phyloP scores from a whole-genome alignment of 2,888 invertebrate genomes.

The Apodemia duryi region DNA sequence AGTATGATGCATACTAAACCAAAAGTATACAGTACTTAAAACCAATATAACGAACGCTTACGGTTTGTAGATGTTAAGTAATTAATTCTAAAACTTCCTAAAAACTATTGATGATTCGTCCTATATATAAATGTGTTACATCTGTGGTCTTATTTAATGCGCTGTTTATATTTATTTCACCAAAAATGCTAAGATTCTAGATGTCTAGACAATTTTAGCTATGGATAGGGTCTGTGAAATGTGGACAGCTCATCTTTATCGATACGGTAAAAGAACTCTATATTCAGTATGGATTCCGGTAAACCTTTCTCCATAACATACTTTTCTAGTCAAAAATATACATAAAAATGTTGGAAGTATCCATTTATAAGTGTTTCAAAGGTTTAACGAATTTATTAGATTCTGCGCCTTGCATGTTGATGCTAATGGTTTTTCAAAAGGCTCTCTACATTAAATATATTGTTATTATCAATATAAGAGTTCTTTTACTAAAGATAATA shows the following conservation, averaged over 20 bases:
- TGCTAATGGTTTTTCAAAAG: conserved; percentile 6
- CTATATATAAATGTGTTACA: conserved; percentile 36
- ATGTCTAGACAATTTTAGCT: conserved; percentile 22
- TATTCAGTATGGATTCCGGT: conserved; percentile 14
- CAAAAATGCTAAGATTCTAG: conserved; percentile 21
- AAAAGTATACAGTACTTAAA: conserved; percentile 73
- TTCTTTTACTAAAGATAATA: conserved; percentile 22
- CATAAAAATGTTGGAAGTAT: conserved; percentile 12
- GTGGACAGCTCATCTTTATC: conserved; percentile 22
- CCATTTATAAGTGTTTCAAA: conserved; percentile 8
- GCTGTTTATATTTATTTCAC: conserved; percentile 31
- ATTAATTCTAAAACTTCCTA: conserved; percentile 50
- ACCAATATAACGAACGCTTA: conserved; percentile 59
- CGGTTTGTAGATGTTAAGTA: conserved; percentile 42
- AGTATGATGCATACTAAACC: conserved; percentile 55
- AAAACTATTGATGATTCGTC: conserved; percentile 56
- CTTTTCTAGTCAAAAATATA: conserved; percentile 14
- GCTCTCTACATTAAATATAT: conserved; percentile 16
- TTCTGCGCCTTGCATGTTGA: conserved; percentile 5
- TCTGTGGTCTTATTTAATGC: conserved; percentile 30
- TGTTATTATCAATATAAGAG: conserved; percentile 14
- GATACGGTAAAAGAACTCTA: conserved; percentile 21
- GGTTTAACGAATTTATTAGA: conserved; percentile 16
- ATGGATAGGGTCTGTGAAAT: conserved; percentile 18
- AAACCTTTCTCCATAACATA: conserved; percentile 11